Conservation (phyloP, 23 tunicate genomes). For the Diplosoma virens region DNA sequence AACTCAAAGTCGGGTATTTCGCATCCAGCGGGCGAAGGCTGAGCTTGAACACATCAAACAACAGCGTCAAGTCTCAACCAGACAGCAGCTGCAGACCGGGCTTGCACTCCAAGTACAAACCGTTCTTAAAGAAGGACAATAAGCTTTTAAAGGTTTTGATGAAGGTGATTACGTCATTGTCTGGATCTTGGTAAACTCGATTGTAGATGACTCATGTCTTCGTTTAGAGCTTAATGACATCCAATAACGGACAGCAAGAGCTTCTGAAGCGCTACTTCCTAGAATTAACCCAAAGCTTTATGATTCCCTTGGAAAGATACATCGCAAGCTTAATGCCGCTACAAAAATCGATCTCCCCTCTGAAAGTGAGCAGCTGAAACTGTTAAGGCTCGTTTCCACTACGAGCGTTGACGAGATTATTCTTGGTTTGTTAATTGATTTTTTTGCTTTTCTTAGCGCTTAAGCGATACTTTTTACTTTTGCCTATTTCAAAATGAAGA, state of each 20-base stretch:
- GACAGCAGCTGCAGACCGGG: slow-evolving; percentile 79
- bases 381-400: too few species aligned
- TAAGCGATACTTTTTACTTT: too few species aligned
- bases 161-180: slow-evolving; percentile 54
- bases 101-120: slow-evolving; percentile 73
- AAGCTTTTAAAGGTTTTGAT: slow-evolving; percentile 50
- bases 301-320: slow-evolving; percentile 87
- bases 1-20: slow-evolving; percentile 47
- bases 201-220: too few species aligned
- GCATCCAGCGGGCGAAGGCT: background rate
- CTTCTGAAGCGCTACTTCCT: slow-evolving; percentile 65
- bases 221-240: too few species aligned
- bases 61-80: slow-evolving; percentile 12
- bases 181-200: too few species aligned
- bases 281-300: slow-evolving; percentile 84
- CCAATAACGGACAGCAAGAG: too few species aligned
- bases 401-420: too few species aligned
- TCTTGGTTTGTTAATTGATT: too few species aligned
- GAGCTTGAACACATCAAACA: slow-evolving; percentile 35
- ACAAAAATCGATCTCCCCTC: slow-evolving; percentile 72
- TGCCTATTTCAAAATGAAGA: too few species aligned
- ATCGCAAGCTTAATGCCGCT: slow-evolving; percentile 89
- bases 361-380: slow-evolving; percentile 37
- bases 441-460: too few species aligned
- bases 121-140: slow-evolving; percentile 72